These are phyloP conservation scores for Myripristis jacobus DNA, from an alignment of 2,797 vertebrate genomes.

Conservation along the genomic window DNA sequence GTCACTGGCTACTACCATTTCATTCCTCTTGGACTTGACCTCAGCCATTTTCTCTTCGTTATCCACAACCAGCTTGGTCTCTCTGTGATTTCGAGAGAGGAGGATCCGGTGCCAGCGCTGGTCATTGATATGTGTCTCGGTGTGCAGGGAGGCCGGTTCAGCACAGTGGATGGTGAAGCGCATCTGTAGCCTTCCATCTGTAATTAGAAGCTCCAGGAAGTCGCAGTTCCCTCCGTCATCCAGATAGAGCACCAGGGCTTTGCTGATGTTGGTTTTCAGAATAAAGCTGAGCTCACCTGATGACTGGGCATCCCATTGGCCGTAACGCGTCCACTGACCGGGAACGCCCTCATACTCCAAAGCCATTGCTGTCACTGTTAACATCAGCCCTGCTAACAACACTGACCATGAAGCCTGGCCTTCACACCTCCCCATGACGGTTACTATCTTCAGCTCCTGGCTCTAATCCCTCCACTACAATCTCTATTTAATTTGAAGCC, in stretches of 20 bases:
- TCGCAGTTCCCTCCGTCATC: conserved; percentile 97
- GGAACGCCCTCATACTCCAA: conserved; percentile 92
- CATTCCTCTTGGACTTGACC: conserved; percentile 91
- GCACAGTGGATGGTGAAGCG: conserved; percentile 94
- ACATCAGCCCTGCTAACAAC: conserved; percentile 71
- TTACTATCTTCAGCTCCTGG: conserved; percentile 63
- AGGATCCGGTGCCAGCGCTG: conserved; percentile 93
- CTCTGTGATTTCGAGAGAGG: conserved; percentile 86
- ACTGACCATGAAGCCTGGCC: conserved; percentile 60
- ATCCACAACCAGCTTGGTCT: conserved; percentile 89
- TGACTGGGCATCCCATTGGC: conserved; percentile 88
- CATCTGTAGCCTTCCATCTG: conserved; percentile 88
- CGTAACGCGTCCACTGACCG: conserved; percentile 95
- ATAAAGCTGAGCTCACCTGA: conserved; percentile 92
- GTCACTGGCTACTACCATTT: conserved; percentile 94
- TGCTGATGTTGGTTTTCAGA: conserved; percentile 90
- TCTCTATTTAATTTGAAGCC: conserved; percentile 67
- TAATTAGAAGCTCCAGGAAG: conserved; percentile 93
- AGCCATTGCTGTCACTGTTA: conserved; percentile 69
- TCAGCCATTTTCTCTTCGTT: conserved; percentile 87
- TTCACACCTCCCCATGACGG: conserved; percentile 74
- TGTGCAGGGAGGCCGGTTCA: conserved; percentile 89
- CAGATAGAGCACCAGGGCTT: conserved; percentile 91
- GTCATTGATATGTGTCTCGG: conserved; percentile 87
- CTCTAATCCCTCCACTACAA: conserved; percentile 52